Evolutionary conservation across 2,888 invertebrate species (phyloP).

Genomic region (Muschampia plurimacula): DNA sequence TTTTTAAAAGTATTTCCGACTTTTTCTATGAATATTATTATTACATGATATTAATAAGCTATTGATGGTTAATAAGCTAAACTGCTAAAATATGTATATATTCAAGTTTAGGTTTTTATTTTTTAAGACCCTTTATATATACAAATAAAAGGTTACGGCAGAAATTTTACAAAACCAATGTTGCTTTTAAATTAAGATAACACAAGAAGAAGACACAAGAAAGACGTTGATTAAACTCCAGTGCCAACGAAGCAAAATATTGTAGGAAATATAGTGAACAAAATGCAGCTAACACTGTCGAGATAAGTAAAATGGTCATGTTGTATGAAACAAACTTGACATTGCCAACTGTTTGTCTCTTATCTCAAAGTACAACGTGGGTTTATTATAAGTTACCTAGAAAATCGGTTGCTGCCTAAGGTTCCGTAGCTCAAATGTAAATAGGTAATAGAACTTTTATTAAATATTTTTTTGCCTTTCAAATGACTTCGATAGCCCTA

Average conservation of each 20-base stretch:
- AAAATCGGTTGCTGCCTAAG: not conserved
- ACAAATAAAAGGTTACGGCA: not conserved
- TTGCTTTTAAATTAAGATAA: constrained; percentile 33
- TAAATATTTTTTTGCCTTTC: not conserved
- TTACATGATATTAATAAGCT: too few species aligned
- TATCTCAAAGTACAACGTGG: constrained; percentile 16
- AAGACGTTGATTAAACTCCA: constrained; percentile 26
- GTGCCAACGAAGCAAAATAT: constrained; percentile 16
- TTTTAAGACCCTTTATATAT: not conserved
- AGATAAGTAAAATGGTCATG: constrained; percentile 34
- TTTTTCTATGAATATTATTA: too few species aligned
- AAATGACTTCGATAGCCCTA: not conserved
- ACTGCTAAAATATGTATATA: too few species aligned
- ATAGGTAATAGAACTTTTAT: not conserved
- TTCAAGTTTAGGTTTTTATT: too few species aligned
- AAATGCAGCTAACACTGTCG: constrained; percentile 27
- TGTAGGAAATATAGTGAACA: constrained; percentile 20
- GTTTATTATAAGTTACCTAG: not conserved
- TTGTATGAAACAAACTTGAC: constrained; percentile 31
- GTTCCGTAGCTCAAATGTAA: not conserved
- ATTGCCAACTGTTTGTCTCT: constrained; percentile 35
- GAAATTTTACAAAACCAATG: not conserved
- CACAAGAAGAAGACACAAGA: constrained; percentile 20
- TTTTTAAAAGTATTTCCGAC: too few species aligned
- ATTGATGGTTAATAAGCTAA: too few species aligned